These are phyloP conservation scores for Lathronympha strigana DNA, from an alignment of 2,888 invertebrate genomes.

Conservation along the genomic window DNA sequence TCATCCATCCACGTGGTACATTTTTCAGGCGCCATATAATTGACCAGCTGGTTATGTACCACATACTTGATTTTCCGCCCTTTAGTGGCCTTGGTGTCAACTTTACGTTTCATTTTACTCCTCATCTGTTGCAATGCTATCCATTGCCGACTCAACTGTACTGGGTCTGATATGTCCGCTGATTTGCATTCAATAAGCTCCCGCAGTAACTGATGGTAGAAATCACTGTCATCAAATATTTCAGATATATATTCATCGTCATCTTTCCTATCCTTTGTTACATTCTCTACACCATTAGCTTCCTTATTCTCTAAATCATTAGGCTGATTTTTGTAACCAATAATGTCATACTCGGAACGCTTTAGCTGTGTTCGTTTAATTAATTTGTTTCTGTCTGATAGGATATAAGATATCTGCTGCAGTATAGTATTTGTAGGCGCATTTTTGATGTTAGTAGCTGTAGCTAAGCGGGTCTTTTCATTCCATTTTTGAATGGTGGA, in stretches of 20 bases:
- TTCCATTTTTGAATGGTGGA: slow-evolving; percentile 96
- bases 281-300: slow-evolving; percentile 52
- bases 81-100: slow-evolving; percentile 97
- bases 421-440: slow-evolving; percentile 86
- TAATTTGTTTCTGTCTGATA: slow-evolving; percentile 90
- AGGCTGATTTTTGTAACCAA: slow-evolving; percentile 81
- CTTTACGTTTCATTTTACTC: slow-evolving; percentile 95
- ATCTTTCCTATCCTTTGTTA: slow-evolving; percentile 64
- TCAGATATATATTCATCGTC: slow-evolving; percentile 88
- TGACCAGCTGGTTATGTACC: slow-evolving; percentile 93
- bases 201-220: slow-evolving; percentile 96
- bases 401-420: slow-evolving; percentile 93
- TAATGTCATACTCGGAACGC: slow-evolving; percentile 88
- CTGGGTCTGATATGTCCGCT: slow-evolving; percentile 91
- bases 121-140: slow-evolving; percentile 95
- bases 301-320: slow-evolving; percentile 50
- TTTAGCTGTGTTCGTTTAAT: slow-evolving; percentile 91
- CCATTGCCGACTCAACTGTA: slow-evolving; percentile 95
- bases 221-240: slow-evolving; percentile 98
- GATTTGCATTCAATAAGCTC: slow-evolving; percentile 97
- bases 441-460: slow-evolving; percentile 86
- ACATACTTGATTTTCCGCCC: slow-evolving; percentile 95
- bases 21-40: slow-evolving; percentile 94
- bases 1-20: slow-evolving; percentile 89
- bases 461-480: slow-evolving; percentile 92